phyloP scores from a whole-genome alignment of 2,797 vertebrate genomes.

The Notolabrus celidotus region DNA sequence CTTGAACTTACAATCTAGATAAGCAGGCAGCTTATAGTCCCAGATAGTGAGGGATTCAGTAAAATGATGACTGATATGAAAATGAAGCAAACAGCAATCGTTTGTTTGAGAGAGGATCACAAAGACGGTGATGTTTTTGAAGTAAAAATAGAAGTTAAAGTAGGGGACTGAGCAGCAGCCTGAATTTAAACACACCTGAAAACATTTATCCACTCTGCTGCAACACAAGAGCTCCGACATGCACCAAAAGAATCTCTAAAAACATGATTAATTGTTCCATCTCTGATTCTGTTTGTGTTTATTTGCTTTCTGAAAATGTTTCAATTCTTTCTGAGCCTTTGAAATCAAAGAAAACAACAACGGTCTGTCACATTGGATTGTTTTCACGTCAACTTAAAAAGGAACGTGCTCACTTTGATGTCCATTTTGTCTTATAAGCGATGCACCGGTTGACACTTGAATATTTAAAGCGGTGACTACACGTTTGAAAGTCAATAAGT shows the following conservation, averaged over 20 bases:
- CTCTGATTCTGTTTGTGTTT: conserved; percentile 31
- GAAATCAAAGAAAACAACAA: conserved; percentile 6
- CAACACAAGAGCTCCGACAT: conserved; percentile 15
- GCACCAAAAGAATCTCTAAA: conserved; percentile 34
- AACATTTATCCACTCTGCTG: conserved; percentile 11
- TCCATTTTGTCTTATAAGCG: background rate
- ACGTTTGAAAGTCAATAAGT: conserved; percentile 32
- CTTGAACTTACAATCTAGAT: conserved; percentile 17
- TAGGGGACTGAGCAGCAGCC: background rate
- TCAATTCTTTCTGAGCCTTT: conserved; percentile 23
- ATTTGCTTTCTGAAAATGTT: conserved; percentile 7
- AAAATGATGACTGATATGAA: conserved; percentile 9
- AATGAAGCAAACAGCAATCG: background rate
- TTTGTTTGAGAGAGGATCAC: conserved; percentile 22
- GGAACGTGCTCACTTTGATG: background rate
- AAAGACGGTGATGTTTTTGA: conserved; percentile 3
- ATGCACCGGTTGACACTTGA: conserved; percentile 12
- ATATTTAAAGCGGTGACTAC: conserved; percentile 20
- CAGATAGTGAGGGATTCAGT: background rate
- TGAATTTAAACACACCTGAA: background rate
- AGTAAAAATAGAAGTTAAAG: conserved; percentile 7
- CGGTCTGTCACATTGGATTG: background rate
- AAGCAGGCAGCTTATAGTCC: background rate
- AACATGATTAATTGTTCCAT: conserved; percentile 1
- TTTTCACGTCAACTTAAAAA: background rate